Base-by-base conservation (phyloP, 2,797 vertebrate species). In the Pyrocephalus nanus region DNA sequence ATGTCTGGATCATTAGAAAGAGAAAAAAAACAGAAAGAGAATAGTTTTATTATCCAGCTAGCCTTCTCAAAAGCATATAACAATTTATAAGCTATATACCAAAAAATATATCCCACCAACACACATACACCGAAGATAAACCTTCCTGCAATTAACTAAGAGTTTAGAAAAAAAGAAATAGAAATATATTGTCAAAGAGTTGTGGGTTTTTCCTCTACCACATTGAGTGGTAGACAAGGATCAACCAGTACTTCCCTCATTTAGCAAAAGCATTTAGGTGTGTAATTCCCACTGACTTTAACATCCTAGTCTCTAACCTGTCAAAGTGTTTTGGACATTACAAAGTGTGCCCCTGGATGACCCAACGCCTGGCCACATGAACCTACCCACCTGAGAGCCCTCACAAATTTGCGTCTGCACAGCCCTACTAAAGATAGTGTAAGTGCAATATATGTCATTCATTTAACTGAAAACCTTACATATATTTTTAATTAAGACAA, bases 401-500 rank as follows among this genome's bases (percentile, higher is more conserved):
- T 60, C 30, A 77, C 88, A 53, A 62, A 47, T 60, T 71, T 74
- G 34, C 50, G 42, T 42, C 65, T 8, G 40, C 26, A 57, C 14
- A 15, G 43, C n/a, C 77, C 19, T 70, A 13, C 21, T 47, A 53
- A 92, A 78, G 15, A 47, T 7, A 25, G 21, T 47, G 50, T 64
- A 87, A 86, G 85, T 88, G 43, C 45, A 91, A n/a, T 34, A 27
- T 67, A 61, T 29, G 53, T 67, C 14, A 78, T 58, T 75, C n/a
- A 81, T 78, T 87, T 89, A 62, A 72, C 4, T 82, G 48, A 70
- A 92, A 91, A 73, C 32, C 51, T 84, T 54, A 60, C 62, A 78
- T 82, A 62, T 72, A 85, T 91, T 73, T 96, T 96, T 92, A 81
- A 95, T 40, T 36, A 72, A 62, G 42, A 90, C 53, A 93, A 96